Evolutionary conservation across 92 coral and sea anemone genomes (phyloP).

Genomic region (Zoanthus sociatus): DNA sequence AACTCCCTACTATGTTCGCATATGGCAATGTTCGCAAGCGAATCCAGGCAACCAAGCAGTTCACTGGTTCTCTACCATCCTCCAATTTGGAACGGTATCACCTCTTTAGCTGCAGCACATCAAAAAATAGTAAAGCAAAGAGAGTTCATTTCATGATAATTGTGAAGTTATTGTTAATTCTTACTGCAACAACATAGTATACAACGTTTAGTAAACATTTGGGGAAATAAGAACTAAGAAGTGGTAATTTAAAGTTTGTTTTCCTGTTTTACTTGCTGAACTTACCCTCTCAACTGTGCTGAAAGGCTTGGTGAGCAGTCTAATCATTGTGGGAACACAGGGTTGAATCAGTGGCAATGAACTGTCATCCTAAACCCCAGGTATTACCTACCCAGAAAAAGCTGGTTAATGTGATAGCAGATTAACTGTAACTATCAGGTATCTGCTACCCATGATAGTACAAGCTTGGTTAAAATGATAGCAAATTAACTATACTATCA

Average conservation of each 20-base stretch:
- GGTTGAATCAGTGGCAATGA: neutral
- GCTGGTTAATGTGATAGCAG: neutral
- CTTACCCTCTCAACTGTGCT: neutral
- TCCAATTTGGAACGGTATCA: neutral
- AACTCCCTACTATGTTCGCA: neutral
- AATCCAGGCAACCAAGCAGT: neutral
- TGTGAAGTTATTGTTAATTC: neutral
- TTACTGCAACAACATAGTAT: neutral
- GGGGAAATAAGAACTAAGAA: neutral
- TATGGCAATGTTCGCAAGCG: neutral
- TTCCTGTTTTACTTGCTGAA: neutral
- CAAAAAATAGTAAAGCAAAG: neutral
- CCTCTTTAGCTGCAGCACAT: neutral
- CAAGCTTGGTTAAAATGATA: neutral
- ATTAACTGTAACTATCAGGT: too few relatives aligned
- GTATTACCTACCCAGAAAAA: neutral
- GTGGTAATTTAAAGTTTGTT: neutral
- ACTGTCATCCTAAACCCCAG: slow-evolving; percentile 3
- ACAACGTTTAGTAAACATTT: neutral
- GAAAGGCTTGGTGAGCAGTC: neutral
- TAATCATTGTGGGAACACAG: neutral
- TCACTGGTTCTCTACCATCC: neutral
- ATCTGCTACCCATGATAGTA: too few relatives aligned
- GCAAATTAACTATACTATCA: neutral
- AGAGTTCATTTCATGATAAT: neutral